Conservation (phyloP, 2,797 vertebrate genomes). For the Thamnophis elegans region DNA sequence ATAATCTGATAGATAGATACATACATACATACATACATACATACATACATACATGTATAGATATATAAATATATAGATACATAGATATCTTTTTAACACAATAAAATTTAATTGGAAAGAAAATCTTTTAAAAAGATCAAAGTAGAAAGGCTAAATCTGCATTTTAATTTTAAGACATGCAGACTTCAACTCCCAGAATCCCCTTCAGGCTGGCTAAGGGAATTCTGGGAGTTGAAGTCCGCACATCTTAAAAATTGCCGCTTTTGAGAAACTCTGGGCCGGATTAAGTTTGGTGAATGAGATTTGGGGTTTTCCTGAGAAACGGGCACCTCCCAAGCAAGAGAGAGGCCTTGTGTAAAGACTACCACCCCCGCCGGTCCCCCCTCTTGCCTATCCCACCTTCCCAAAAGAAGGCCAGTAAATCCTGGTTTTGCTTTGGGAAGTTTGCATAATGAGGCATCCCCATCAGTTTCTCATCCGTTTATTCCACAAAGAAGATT, state of each 20-base stretch:
- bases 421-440: neutral
- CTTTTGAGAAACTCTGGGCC: neutral
- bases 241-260: neutral
- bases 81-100: too few species aligned
- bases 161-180: neutral
- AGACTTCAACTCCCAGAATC: neutral
- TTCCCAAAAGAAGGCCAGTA: neutral
- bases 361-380: neutral
- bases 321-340: neutral
- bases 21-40: too few species aligned
- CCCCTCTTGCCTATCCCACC: neutral
- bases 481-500: neutral
- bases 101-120: neutral
- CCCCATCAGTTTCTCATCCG: neutral
- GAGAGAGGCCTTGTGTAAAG: neutral
- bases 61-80: too few species aligned
- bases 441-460: neutral
- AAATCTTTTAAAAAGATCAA: neutral
- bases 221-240: neutral
- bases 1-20: too few species aligned
- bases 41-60: too few species aligned
- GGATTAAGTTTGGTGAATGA: neutral
- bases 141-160: neutral
- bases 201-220: too few species aligned
- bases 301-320: neutral